Evolutionary conservation across 2,797 vertebrate species (phyloP).

Genomic region (Leptatherina wallacei): DNA sequence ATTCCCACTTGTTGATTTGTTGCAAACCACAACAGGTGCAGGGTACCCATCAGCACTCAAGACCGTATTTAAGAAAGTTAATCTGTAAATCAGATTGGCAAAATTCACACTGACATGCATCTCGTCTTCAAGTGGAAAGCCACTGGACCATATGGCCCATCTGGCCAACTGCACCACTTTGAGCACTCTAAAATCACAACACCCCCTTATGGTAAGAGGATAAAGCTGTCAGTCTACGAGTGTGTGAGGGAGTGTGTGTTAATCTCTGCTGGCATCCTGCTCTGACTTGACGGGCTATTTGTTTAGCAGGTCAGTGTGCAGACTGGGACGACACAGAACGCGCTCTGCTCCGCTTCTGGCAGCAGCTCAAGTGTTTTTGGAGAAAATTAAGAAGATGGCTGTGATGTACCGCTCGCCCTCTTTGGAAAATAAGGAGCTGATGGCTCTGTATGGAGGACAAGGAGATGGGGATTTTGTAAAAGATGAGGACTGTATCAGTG

Average conservation of each 20-base stretch:
- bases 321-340: slow-evolving; percentile 4
- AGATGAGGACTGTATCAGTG: slow-evolving; percentile 52
- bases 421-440: slow-evolving; percentile 59
- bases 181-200: slow-evolving; percentile 21
- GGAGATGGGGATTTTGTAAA: slow-evolving; percentile 21
- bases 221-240: slow-evolving; percentile 33
- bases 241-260: slow-evolving; percentile 15
- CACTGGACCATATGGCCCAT: slow-evolving; percentile 66
- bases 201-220: slow-evolving; percentile 64
- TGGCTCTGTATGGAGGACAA: slow-evolving; percentile 55
- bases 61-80: slow-evolving; percentile 52
- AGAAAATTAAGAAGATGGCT: slow-evolving; percentile 25
- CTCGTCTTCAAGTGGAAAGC: slow-evolving; percentile 55
- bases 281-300: slow-evolving; percentile 11
- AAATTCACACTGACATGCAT: slow-evolving; percentile 29
- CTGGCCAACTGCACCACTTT: slow-evolving; percentile 27
- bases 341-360: not conserved
- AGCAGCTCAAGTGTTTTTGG: not conserved
- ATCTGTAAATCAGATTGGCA: slow-evolving; percentile 75
- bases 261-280: slow-evolving; percentile 45
- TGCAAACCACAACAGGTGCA: slow-evolving; percentile 38
- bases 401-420: slow-evolving; percentile 37
- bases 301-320: slow-evolving; percentile 43
- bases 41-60: slow-evolving; percentile 11
- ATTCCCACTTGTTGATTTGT: not conserved